phyloP scores from a whole-genome alignment of 2,888 invertebrate species.

The Diarsia brunnea region DNA sequence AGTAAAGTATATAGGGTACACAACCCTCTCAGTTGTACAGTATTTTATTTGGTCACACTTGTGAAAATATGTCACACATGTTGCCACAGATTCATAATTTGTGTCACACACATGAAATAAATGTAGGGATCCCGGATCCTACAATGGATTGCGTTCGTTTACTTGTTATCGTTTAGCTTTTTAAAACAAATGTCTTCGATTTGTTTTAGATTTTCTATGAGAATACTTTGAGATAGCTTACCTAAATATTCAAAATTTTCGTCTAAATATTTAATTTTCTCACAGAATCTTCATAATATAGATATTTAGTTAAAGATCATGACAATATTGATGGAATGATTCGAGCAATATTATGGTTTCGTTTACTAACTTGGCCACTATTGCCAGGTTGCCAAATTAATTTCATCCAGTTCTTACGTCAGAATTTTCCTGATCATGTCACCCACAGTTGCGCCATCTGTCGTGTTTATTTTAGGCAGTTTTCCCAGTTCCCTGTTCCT shows the following conservation, averaged over 20 bases:
- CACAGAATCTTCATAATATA: neutral
- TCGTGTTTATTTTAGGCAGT: slow-evolving; percentile 32
- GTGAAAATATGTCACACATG: slow-evolving; percentile 25
- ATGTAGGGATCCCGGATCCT: neutral
- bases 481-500: slow-evolving; percentile 42
- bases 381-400: neutral
- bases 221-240: slow-evolving; percentile 6
- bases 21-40: neutral
- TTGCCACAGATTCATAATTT: slow-evolving; percentile 28
- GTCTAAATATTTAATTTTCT: neutral
- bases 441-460: slow-evolving; percentile 50
- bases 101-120: neutral
- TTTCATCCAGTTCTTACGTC: neutral
- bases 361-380: neutral
- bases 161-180: neutral
- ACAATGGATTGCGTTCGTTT: neutral
- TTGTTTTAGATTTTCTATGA: neutral
- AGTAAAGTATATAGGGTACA: too few species aligned
- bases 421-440: neutral
- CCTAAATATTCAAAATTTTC: neutral
- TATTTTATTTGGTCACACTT: slow-evolving; percentile 20
- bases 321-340: neutral
- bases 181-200: neutral
- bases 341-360: too few species aligned
- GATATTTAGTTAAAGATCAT: neutral